Percentiles rank a stretch among this genome's conserved stretches.
Evolutionary conservation across 2,113 vertebrate genomes (phyloP).

Genomic region (Henicopernis longicauda): DNA sequence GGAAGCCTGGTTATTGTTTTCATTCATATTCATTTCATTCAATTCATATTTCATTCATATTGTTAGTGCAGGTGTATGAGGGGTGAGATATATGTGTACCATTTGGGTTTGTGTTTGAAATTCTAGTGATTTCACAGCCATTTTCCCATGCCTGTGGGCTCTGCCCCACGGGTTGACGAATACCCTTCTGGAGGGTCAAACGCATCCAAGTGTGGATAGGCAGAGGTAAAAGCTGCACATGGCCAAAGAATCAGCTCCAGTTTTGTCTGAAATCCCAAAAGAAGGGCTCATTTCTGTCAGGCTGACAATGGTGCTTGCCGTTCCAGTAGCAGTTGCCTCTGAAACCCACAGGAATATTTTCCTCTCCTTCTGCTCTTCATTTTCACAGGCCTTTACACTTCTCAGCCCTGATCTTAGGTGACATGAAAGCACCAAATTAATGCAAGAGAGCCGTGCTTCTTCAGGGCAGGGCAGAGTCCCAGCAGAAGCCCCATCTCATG

Average conservation of each 20-base stretch:
- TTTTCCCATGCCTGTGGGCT: background rate
- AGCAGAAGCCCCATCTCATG: background rate
- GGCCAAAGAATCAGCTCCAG: background rate
- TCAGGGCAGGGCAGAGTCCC: background rate
- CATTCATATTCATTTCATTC: background rate
- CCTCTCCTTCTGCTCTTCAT: background rate
- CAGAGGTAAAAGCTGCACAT: background rate
- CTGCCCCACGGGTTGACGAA: background rate
- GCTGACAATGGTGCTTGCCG: fast-evolving
- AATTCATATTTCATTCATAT: background rate
- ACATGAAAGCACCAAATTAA: background rate
- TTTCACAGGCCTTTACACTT: background rate
- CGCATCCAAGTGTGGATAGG: background rate
- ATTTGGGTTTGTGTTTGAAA: background rate
- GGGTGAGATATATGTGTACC: fast-evolving
- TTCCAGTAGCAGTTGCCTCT: background rate
- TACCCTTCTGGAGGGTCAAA: background rate
- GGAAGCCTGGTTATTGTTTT: background rate
- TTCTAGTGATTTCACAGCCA: background rate
- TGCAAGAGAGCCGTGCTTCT: background rate
- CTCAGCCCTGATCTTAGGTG: background rate
- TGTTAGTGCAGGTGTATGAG: background rate
- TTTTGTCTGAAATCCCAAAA: background rate
- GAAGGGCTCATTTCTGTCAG: background rate
- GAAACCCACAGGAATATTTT: background rate